Evolutionary conservation across 2,113 vertebrate species (phyloP), one percentile per base, ranked within the genome.

Genomic region (Eptesicus fuscus): DNA sequence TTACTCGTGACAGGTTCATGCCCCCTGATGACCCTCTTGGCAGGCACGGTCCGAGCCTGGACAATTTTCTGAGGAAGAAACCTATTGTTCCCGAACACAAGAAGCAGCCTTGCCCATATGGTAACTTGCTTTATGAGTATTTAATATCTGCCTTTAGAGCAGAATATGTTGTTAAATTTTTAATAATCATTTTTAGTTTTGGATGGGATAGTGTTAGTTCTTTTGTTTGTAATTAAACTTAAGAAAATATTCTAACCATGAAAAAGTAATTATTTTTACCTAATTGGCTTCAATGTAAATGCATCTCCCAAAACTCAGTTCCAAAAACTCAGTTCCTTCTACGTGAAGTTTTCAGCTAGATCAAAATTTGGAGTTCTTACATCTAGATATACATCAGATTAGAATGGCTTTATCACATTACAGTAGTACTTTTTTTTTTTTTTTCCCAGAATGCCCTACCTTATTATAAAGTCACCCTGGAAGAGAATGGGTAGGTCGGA

Each of bases 31-130:
- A 99, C 97, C 99, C 99, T 37, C 99, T 99, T 49, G 99, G 99
- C 59, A 99, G 99, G 35, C 99, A 99, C 0, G 99, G 99, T 5
- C 99, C 99, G 30, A 99, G 99, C 92, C 98, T 99, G 90, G 99
- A 99, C 96, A 99, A 99, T 98, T 99, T 99, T 98, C 98, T 99
- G 97, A 98, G 99, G 97, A 99, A 99, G 98, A 99, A 99, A 94
- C 99, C 99, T 17, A 98, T 99, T 83, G 98, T 99, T 93, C 99
- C 99, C 9, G 99, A 99, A 97, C 99, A 99, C 98, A 99, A 99
- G 98, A 99, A 99, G 92, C 99, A 99, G 96, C 99, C 99, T 0
- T 99, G 99, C 97, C 99, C 99, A 78, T 99, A 99, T 0, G 99
- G 99, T 99, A 98, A 98, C 84, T 97, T 87, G 67, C 79, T 95